Base-by-base conservation (phyloP, 2,113 vertebrate genomes). In the Laticauda colubrina region DNA sequence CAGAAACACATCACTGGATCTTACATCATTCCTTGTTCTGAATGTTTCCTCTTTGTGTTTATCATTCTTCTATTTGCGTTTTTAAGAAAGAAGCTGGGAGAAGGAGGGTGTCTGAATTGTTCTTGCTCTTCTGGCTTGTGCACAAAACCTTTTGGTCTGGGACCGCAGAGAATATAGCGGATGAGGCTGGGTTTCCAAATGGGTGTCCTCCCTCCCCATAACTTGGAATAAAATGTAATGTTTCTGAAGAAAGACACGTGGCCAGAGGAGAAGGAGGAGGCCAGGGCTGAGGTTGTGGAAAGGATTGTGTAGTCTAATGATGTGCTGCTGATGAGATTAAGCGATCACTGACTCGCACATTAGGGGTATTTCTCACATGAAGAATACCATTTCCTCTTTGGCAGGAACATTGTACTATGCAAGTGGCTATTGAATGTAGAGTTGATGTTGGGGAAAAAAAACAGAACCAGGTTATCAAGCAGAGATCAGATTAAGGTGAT, bases 311-410 rank as follows among this genome's bases (percentile, higher is more conserved):
- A 95, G 94, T 91, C 91, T 96, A 87, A 96, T 93, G 95, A 97
- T 92, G 92, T 96, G 93, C 95, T 93, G 95, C 94, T 93, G 95
- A 94, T 96, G 94, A 96, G 61, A 93, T 91, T 8, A 96, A 96
- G 92, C 95, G 94, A 96, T 95, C 93, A 93, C 91, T 43, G 94
- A 94, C 88, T 94, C 92, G 69, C 26, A 88, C 51, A 81, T 93
- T 56, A 89, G 95, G 1, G 29, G 51, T 0, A 57, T 90, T 92
- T 86, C 55, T 92, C 53, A 88, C 95, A 90, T 85, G 95, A 96
- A 96, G 96, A 95, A 95, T 94, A 94, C 94, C 89, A 57, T 56
- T 89, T 89, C 88, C 8, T 90, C 93, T 91, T 92, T 87, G 57
- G 29, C 2, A 43, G 89, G 0, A 29, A 87, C 56, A 26, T 21